These are phyloP conservation scores for Meandrina meandrites DNA, from an alignment of 92 coral and sea anemone species.

Conservation along the genomic window DNA sequence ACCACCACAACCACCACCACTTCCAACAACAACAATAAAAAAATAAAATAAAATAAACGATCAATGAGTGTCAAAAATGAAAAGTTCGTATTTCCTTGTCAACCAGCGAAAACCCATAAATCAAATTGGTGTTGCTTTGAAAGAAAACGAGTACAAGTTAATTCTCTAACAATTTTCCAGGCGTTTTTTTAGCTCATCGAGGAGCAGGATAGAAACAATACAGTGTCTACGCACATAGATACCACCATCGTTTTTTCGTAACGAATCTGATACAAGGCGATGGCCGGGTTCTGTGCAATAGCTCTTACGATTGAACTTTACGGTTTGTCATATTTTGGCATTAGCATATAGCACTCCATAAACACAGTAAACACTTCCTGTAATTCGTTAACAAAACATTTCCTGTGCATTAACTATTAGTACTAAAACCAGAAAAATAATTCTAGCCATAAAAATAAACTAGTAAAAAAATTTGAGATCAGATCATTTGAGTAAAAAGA, in stretches of 20 bases:
- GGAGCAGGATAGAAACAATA: no score
- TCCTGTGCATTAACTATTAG: neutral
- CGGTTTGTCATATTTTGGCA: slow-evolving; percentile 13
- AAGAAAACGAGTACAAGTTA: neutral
- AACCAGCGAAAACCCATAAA: neutral
- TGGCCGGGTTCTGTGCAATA: neutral
- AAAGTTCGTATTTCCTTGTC: neutral
- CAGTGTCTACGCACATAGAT: neutral
- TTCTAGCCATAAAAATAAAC: neutral
- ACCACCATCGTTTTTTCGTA: neutral
- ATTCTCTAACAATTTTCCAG: no score
- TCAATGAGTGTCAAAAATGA: no score
- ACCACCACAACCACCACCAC: no score
- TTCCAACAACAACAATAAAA: neutral
- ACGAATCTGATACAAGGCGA: neutral
- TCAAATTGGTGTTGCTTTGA: neutral
- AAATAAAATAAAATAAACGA: no score
- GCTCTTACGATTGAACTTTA: neutral
- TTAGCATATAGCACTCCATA: slow-evolving; percentile 18
- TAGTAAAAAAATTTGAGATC: neutral
- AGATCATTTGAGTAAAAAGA: neutral
- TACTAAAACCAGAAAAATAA: neutral
- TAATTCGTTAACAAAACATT: slow-evolving; percentile 44
- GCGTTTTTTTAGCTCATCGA: no score
- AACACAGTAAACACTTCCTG: slow-evolving; percentile 35